phyloP scores from a whole-genome alignment of 2,113 vertebrate genomes.

The Fukomys damarensis region DNA sequence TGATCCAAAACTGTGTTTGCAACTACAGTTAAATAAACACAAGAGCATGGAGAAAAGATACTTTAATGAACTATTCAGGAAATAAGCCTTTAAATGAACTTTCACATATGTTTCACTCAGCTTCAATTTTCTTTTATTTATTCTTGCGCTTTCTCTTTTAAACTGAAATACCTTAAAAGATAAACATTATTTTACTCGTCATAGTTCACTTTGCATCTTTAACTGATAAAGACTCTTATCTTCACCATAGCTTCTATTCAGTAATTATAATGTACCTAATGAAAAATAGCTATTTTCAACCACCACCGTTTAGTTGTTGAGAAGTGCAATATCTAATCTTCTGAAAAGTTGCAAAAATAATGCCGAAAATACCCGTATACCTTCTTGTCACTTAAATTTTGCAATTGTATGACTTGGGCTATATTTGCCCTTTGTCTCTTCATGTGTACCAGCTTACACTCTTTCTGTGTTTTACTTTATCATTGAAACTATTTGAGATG shows the following conservation, averaged over 20 bases:
- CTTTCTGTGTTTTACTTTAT: background rate
- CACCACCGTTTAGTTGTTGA: background rate
- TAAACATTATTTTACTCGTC: background rate
- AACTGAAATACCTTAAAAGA: background rate
- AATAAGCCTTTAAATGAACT: background rate
- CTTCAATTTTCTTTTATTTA: background rate
- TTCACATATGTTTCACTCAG: background rate
- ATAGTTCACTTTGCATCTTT: background rate
- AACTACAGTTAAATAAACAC: background rate
- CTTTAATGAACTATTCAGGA: background rate
- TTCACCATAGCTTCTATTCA: background rate
- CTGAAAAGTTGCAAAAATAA: background rate
- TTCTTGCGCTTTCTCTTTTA: background rate
- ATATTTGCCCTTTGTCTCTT: background rate
- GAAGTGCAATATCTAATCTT: slow-evolving; percentile 8
- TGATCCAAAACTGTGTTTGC: background rate
- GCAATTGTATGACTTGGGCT: background rate
- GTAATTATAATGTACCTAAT: background rate
- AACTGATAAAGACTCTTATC: background rate
- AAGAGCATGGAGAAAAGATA: background rate
- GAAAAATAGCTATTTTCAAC: slow-evolving; percentile 16
- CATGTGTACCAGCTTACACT: background rate
- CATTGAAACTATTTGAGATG: background rate
- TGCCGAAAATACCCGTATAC: background rate
- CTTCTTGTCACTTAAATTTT: background rate